These are phyloP conservation scores for Carlito syrichta DNA, from an alignment of 2,113 vertebrate genomes.

Conservation along the genomic window DNA sequence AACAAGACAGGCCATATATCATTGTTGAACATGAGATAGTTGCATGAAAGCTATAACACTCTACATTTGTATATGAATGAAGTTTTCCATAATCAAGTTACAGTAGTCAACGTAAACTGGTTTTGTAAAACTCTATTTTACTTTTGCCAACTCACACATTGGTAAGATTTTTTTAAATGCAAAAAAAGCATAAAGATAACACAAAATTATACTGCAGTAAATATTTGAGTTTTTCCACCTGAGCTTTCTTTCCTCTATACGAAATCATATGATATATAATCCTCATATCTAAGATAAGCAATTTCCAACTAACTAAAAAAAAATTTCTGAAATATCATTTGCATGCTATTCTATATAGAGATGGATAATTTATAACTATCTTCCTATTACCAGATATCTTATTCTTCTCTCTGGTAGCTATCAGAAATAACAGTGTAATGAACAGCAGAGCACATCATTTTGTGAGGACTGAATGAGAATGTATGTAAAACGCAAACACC, in stretches of 20 bases:
- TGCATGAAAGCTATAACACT: not conserved
- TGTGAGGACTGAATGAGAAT: not conserved
- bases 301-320: not conserved
- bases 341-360: not conserved
- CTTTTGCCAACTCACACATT: not conserved
- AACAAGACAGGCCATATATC: not conserved
- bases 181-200: not conserved
- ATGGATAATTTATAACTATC: not conserved
- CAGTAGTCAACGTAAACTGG: not conserved
- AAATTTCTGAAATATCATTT: not conserved
- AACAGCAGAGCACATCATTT: not conserved
- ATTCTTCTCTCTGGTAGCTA: not conserved
- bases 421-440: not conserved
- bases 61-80: not conserved
- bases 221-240: not conserved
- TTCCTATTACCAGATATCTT: not conserved
- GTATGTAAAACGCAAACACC: not conserved
- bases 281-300: not conserved
- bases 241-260: not conserved
- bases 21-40: not conserved
- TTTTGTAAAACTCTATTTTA: not conserved
- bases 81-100: not conserved
- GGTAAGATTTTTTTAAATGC: not conserved
- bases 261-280: not conserved
- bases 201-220: not conserved